Base-by-base conservation (phyloP, 2,797 vertebrate genomes). In the Lutjanus argentimaculatus region DNA sequence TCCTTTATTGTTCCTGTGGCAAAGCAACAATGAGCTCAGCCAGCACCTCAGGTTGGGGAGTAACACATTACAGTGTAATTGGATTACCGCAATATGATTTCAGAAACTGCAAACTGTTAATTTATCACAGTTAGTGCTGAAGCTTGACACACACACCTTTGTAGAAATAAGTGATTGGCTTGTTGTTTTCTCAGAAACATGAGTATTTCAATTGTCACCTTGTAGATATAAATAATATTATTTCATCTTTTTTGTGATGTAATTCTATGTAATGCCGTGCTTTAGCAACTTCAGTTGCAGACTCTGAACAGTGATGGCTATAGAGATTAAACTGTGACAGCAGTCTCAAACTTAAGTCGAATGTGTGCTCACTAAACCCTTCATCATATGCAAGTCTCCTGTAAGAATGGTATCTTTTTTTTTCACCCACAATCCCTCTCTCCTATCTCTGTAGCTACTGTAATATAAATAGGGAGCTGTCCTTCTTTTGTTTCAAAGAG, bases 401-500 rank as follows among this genome's bases (percentile, higher is more conserved):
- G 17, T 58, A 61, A 74, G 61, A 79, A 52, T 67, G 40, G 55
- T 62, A 8, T 63, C 13, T 55, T 72, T 12, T 72, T 69, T 64
- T 71, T 59, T 57, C 17, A 17, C 51, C 42, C 22, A 66, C 21
- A 48, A 30, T 67, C 52, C 61, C 15, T 82, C 25, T 48, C 76
- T 80, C 21, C 25, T 45, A 22, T 80, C 70, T 57, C 57, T 15
- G 19, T 30, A 56, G 69, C 65, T 63, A 14, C 62, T 80, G 71
- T 42, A 66, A 51, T 81, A 76, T 72, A 70, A 81, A 90, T 82
- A 83, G 69, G 53, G 30, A 75, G 17, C 56, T 67, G 51, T 80
- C 73, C 46, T 80, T 87, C 74, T 77, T 69, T 59, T 53, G 58
- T 77, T 72, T 76, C 43, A 81, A 71, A 86, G 64, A 84, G 78